Base-by-base conservation (phyloP, 2,888 invertebrate species). In the Allygus modestus region DNA sequence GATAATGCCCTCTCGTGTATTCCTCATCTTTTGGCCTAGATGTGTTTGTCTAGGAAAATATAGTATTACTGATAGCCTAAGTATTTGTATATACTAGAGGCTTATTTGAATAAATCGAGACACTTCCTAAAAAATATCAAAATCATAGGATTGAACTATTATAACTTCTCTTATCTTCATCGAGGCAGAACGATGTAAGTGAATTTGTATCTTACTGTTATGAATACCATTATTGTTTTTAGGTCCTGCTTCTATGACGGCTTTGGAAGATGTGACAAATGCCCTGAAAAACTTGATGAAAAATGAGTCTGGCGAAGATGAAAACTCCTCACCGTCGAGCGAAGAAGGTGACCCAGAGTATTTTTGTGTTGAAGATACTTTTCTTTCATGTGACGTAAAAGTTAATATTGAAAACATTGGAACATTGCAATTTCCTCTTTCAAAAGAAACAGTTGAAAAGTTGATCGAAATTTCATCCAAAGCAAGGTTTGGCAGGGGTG, bases 331-430 rank as follows among this genome's bases (percentile, higher is more conserved):
- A 5, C 17, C 12, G 12, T 17, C 46, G 12, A 46, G n/a, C 12
- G 46, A 46, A 12, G 54, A 54, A 20, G 51, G 15, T 51, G 20
- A 54, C 54, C 54, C 20, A 69, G 69, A 69, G 31, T 31, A 31
- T 31, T 69, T 69, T n/a, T 69, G 69, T 69, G 31, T 69, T 28
- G 69, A 69, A 69, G 69, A 69, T n/a, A 69, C 69, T n/a, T 31
- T 69, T 15, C 31, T n/a, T 12, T 7, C 69, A 4, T 31, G n/a
- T 33, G 69, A 69, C n/a, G 17, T 69, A 1, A 69, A 69, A 69
- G 15, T 69, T 69, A 31, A n/a, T 9, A 31, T 69, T n/a, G n/a
- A 5, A 12, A 17, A 69, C 7, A 33, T 69, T 15, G 69, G 69
- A 31, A 1, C 17, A 5, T n/a, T 69, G n/a, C 31, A 31, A 31